A percentile compares a stretch with the other conserved stretches of the same genome.
These are phyloP conservation scores for Drosophila pseudotakahashii DNA, from an alignment of 2,888 invertebrate genomes.

Conservation along the genomic window DNA sequence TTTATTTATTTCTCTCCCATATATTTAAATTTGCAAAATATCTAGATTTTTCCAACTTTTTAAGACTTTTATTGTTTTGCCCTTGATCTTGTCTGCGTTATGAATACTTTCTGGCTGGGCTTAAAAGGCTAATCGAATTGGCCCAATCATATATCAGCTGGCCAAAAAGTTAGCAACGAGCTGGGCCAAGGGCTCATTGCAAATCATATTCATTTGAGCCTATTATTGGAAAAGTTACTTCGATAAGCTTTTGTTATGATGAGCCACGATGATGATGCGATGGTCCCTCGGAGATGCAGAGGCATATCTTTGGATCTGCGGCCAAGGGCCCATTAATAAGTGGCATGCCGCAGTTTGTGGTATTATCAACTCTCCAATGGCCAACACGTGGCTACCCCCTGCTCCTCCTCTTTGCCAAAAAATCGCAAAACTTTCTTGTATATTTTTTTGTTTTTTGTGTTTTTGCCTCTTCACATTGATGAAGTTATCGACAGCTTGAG, in stretches of 20 bases:
- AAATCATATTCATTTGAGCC: slow-evolving; percentile 73
- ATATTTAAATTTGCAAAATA: no score
- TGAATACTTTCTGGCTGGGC: slow-evolving; percentile 3
- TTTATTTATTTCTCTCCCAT: no score
- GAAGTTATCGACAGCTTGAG: slow-evolving; percentile 71
- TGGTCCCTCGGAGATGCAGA: slow-evolving; percentile 45
- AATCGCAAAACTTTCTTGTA: slow-evolving; percentile 39
- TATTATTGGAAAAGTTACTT: slow-evolving; percentile 79
- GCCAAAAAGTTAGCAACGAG: slow-evolving; percentile 48
- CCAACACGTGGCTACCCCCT: slow-evolving; percentile 52
- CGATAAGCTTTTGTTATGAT: slow-evolving; percentile 76
- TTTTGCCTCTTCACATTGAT: slow-evolving; percentile 61
- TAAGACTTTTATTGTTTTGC: no score
- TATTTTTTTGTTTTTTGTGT: slow-evolving; percentile 28
- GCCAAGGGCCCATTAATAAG: slow-evolving; percentile 75
- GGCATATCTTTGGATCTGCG: slow-evolving; percentile 53
- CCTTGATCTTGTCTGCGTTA: not conserved
- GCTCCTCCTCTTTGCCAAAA: slow-evolving; percentile 19
- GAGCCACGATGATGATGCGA: slow-evolving; percentile 55
- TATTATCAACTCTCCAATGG: slow-evolving; percentile 61
- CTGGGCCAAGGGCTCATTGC: slow-evolving; percentile 29
- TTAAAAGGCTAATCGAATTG: slow-evolving; percentile 60
- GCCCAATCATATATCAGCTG: slow-evolving; percentile 54
- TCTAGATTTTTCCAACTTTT: no score
- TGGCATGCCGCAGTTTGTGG: slow-evolving; percentile 48